These are phyloP conservation scores for Dreissena polymorpha DNA, from an alignment of 1,140 invertebrate species.

Conservation along the genomic window DNA sequence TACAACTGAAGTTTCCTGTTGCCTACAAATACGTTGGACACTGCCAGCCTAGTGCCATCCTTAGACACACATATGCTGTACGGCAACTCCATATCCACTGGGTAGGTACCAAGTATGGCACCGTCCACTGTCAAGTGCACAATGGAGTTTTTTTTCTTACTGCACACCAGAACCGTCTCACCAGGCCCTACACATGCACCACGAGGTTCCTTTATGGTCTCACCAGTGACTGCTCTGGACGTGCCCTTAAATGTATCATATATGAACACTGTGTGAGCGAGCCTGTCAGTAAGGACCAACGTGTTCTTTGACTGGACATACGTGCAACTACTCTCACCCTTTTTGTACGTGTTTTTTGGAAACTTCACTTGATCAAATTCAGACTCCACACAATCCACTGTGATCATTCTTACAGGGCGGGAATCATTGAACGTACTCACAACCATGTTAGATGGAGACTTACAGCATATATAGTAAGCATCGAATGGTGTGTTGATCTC, in stretches of 20 bases:
- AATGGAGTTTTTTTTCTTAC: background rate
- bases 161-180: conserved; percentile 5
- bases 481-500: background rate
- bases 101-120: background rate
- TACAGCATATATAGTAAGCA: background rate
- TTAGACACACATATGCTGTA: conserved; percentile 2
- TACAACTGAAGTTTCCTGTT: background rate
- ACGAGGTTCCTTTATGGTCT: background rate
- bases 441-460: background rate
- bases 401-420: conserved; percentile 2
- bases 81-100: background rate
- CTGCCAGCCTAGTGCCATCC: conserved; percentile 14
- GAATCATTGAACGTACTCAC: background rate
- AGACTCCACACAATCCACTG: background rate
- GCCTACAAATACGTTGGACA: conserved; percentile 6
- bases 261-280: background rate
- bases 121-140: background rate
- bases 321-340: background rate
- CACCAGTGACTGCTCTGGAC: background rate
- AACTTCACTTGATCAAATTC: conserved; percentile 13
- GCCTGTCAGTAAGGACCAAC: background rate
- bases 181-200: conserved; percentile 4
- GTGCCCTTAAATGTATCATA: background rate
- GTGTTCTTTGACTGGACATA: background rate
- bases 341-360: background rate